These are phyloP conservation scores for Axinella damicornis DNA, from an alignment of 37 sponge, comb jelly and placozoan species.

Conservation along the genomic window DNA sequence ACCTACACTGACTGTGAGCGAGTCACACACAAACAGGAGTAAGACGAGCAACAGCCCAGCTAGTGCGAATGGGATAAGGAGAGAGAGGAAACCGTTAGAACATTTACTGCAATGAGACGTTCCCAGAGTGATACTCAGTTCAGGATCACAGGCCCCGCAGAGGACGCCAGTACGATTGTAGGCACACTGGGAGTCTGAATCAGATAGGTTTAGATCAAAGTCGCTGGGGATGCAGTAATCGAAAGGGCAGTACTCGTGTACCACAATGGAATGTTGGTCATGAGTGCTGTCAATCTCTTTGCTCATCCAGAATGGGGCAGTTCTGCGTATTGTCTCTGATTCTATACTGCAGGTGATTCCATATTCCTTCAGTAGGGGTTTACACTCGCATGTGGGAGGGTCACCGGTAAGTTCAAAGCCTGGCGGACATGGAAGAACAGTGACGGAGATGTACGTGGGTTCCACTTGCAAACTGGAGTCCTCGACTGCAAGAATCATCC, in stretches of 20 bases:
- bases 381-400: background rate
- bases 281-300: too few relatives aligned
- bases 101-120: too few relatives aligned
- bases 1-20: too few relatives aligned
- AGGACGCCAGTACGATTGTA: too few relatives aligned
- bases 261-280: background rate
- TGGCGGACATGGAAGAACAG: background rate
- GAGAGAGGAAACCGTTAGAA: too few relatives aligned
- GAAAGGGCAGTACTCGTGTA: slow-evolving; percentile 3
- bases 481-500: background rate
- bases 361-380: background rate
- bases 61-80: too few relatives aligned
- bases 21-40: too few relatives aligned
- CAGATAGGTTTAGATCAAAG: background rate
- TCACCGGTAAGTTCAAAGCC: background rate
- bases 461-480: background rate
- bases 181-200: too few relatives aligned
- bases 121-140: too few relatives aligned
- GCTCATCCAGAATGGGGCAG: background rate
- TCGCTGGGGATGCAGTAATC: slow-evolving; percentile 20
- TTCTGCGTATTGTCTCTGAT: background rate
- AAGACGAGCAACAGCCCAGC: too few relatives aligned
- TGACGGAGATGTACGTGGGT: background rate
- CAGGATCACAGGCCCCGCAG: too few relatives aligned
- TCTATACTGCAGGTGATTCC: background rate